phyloP scores from a whole-genome alignment of 2,113 vertebrate genomes.

The Lophura nycthemera region DNA sequence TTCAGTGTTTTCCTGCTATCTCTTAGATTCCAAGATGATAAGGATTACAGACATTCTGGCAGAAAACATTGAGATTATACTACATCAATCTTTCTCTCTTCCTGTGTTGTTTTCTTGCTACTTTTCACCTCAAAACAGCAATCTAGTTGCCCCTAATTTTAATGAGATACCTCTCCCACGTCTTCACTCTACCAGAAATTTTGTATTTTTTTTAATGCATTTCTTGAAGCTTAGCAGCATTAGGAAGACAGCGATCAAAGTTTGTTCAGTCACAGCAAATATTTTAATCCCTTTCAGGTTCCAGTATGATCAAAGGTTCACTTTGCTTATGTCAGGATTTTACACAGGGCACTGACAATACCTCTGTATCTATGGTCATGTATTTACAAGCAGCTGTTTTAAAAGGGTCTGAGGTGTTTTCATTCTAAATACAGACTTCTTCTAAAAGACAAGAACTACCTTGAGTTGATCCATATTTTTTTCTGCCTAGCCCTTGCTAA shows the following conservation, averaged over 20 bases:
- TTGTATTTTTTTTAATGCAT: not conserved
- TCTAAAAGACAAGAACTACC: not conserved
- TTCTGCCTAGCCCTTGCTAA: not conserved
- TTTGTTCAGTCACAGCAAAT: not conserved
- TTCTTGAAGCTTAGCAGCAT: not conserved
- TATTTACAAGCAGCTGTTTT: not conserved
- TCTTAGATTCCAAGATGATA: not conserved
- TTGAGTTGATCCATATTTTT: not conserved
- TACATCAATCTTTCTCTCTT: not conserved
- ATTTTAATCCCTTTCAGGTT: constrained; percentile 18
- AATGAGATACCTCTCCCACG: not conserved
- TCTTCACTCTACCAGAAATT: not conserved
- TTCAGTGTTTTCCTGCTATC: not conserved
- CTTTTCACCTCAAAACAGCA: not conserved
- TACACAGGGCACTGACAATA: not conserved
- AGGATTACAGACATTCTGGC: not conserved
- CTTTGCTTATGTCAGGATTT: not conserved
- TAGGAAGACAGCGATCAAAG: not conserved
- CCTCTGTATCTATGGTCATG: not conserved
- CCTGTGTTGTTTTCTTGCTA: not conserved
- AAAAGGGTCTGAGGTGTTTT: not conserved
- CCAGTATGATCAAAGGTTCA: not conserved
- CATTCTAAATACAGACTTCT: not conserved
- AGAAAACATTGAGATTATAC: not conserved
- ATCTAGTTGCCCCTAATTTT: not conserved